Evolutionary conservation across 30 jellyfish, hydroid and myxozoan genomes (phyloP).

Genomic region (Pelagia noctiluca): DNA sequence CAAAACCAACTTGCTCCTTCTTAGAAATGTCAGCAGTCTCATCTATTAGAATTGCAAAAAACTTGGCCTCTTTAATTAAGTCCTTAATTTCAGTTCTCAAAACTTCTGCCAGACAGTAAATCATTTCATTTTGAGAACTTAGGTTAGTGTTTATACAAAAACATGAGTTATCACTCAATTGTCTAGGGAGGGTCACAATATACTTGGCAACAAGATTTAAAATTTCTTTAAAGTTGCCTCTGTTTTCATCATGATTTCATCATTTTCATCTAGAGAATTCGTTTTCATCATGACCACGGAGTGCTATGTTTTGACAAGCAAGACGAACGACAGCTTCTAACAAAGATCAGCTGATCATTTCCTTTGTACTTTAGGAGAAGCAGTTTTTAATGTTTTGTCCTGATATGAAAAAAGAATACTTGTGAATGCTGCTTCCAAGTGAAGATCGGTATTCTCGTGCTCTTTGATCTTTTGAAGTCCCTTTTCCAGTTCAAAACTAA

Average conservation of each 20-base stretch:
- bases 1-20: slow-evolving; percentile 24
- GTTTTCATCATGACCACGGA: background rate
- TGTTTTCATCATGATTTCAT: no score
- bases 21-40: slow-evolving; percentile 54
- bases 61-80: slow-evolving; percentile 1
- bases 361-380: background rate
- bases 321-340: no score
- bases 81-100: slow-evolving; percentile 32
- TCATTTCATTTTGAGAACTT: slow-evolving; percentile 43
- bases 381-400: background rate
- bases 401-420: background rate
- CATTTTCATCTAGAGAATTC: background rate
- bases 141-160: background rate
- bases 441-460: background rate
- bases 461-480: background rate
- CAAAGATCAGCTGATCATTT: background rate
- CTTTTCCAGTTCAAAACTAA: background rate
- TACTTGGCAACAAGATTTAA: background rate
- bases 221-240: slow-evolving; percentile 12
- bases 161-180: slow-evolving; percentile 10
- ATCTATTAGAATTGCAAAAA: slow-evolving; percentile 37
- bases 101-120: slow-evolving; percentile 29
- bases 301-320: background rate
- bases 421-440: background rate
- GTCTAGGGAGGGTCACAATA: slow-evolving; percentile 13